Evolutionary conservation across 1,140 invertebrate species (phyloP), one percentile per base, ranked within the genome.

Genomic region (Pomacea maculata): DNA sequence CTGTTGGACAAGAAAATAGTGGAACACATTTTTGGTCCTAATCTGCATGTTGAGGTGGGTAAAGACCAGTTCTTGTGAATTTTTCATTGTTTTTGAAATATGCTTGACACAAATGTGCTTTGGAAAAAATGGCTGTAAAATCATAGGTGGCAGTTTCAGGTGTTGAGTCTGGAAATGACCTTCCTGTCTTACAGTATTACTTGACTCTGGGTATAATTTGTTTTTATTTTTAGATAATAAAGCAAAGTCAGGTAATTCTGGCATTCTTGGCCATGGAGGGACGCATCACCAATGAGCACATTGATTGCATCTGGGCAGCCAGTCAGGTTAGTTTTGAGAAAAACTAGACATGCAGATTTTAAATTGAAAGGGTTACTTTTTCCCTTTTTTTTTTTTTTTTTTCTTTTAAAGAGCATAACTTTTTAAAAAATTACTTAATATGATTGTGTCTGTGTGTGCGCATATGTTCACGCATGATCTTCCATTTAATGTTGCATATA

Each of bases 21-120:
- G 85, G 95, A 97, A 86, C 96, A 98, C 88, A 95, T 98, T 65
- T 99, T 98, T 93, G 97, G 97, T 64, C 97, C 97, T 71, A 98
- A 98, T 93, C 92, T 98, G 78, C 97, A 98, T 92, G 96, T 98
- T 61, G 97, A 98, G 93, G 95, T 96, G 90, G 92, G 84, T 85
- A 45, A 15, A 63, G 11, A 67, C 8, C 29, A 78, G 12, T 29
- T 29, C 6, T 77, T 63, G 63, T 34, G 17, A 25, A 25, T 11
- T 65, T n/a, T 10, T 29, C 15, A 10, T 57, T 52, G n/a, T 74
- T 14, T n/a, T 9, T 45, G 52, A 34, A n/a, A 29, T 54, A 45
- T 45, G 29, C 25, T 74, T 45, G 21, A 74, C 45, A 63, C 15
- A 74, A 78, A 68, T 68, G 54, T 34, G 45, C 9, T 34, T 52